Evolutionary conservation across 2,797 vertebrate species (phyloP).

Genomic region (Oryzias dopingdopingensis): DNA sequence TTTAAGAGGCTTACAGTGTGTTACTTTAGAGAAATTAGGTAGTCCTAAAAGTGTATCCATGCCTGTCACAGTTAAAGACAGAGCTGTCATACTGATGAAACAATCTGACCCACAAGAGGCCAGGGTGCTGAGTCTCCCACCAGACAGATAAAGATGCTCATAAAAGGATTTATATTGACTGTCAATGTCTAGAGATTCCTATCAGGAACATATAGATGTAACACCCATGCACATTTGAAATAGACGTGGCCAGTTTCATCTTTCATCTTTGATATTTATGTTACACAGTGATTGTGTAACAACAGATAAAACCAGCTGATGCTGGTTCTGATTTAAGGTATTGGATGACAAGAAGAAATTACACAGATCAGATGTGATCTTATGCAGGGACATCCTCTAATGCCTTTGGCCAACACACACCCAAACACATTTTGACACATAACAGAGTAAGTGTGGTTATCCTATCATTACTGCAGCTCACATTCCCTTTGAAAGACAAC

Average conservation of each 20-base stretch:
- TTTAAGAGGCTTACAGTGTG: constrained; percentile 18
- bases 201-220: constrained; percentile 65
- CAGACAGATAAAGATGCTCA: constrained; percentile 71
- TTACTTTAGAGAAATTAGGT: constrained; percentile 22
- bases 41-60: constrained; percentile 57
- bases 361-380: constrained; percentile 63
- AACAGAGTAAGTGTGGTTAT: constrained; percentile 46
- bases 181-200: constrained; percentile 65
- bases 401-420: constrained; percentile 38
- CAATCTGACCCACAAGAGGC: constrained; percentile 68
- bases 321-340: constrained; percentile 63
- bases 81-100: constrained; percentile 69
- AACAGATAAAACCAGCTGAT: constrained; percentile 61
- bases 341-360: constrained; percentile 70
- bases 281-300: constrained; percentile 32
- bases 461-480: constrained; percentile 56
- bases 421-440: constrained; percentile 54
- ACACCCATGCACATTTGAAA: constrained; percentile 37
- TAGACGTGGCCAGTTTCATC: constrained; percentile 14
- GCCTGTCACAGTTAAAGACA: constrained; percentile 43
- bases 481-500: constrained; percentile 58
- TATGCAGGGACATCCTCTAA: constrained; percentile 38
- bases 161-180: constrained; percentile 76
- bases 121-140: constrained; percentile 52
- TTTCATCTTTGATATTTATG: constrained; percentile 58